phyloP scores from a whole-genome alignment of 2,113 vertebrate genomes.

The Lontra canadensis region DNA sequence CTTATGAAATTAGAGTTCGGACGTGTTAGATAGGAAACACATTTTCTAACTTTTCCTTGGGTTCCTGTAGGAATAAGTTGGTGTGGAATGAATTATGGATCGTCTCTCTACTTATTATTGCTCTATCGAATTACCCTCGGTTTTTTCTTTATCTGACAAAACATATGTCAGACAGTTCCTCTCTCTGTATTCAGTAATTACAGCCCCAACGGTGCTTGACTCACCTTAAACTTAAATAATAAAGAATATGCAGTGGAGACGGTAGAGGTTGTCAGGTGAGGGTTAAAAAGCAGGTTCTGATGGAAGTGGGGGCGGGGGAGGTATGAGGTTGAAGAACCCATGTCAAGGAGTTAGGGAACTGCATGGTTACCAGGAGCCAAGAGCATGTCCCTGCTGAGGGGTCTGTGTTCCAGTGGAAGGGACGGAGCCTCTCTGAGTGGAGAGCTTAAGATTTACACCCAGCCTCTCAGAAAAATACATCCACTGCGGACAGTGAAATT shows the following conservation, averaged over 20 bases:
- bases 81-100: not conserved
- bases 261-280: not conserved
- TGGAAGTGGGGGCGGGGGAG: not conserved
- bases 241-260: not conserved
- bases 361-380: not conserved
- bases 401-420: not conserved
- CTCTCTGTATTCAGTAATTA: not conserved
- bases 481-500: not conserved
- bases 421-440: not conserved
- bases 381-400: not conserved
- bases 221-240: not conserved
- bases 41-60: conserved; percentile 14
- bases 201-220: not conserved
- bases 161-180: not conserved
- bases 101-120: not conserved
- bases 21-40: not conserved
- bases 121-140: not conserved
- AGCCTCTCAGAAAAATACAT: not conserved
- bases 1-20: conserved; percentile 13
- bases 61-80: not conserved
- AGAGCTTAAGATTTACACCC: not conserved
- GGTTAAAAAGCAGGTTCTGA: not conserved
- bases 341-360: not conserved
- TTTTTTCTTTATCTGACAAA: conserved; percentile 42
- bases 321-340: not conserved